Conservation (phyloP, 2,113 vertebrate species). For the Hippocampus mohnikei region DNA sequence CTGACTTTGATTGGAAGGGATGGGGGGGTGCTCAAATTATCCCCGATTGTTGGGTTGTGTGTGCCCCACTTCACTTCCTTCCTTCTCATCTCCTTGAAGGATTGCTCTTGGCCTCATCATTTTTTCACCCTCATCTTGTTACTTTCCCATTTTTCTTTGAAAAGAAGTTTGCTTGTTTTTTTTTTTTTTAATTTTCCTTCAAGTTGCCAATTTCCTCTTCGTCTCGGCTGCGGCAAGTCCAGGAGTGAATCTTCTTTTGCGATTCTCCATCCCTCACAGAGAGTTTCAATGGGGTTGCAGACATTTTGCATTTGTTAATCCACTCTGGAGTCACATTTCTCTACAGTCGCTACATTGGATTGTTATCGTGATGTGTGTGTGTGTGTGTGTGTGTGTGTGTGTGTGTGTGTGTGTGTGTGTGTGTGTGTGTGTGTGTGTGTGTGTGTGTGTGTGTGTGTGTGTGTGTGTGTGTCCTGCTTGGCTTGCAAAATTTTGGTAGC, state of each 20-base stretch:
- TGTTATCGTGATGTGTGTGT: not conserved
- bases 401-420: no score
- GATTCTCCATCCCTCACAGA: not conserved
- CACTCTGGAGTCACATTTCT: not conserved
- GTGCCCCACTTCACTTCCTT: conserved; percentile 22
- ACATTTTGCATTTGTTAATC: not conserved
- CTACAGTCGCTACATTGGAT: not conserved
- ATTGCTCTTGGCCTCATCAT: conserved; percentile 39
- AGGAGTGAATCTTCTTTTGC: conserved; percentile 12
- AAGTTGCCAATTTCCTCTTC: conserved; percentile 27
- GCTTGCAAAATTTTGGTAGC: not conserved
- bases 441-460: no score
- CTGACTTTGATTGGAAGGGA: no score
- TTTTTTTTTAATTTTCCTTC: conserved; percentile 10
- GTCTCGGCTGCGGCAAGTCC: conserved; percentile 10
- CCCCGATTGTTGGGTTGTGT: conserved; percentile 2
- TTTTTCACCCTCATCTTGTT: conserved; percentile 29
- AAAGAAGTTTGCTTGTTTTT: conserved; percentile 23
- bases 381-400: no score
- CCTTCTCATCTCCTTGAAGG: conserved; percentile 34
- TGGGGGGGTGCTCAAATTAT: conserved; percentile 27
- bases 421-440: no score
- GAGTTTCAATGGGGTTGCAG: not conserved
- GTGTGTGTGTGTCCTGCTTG: not conserved
- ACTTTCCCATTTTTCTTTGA: conserved; percentile 41